Percentiles rank a stretch among this genome's conserved stretches.
Conservation (phyloP, 2,888 invertebrate genomes). For the Odontocolon sp. region DNA sequence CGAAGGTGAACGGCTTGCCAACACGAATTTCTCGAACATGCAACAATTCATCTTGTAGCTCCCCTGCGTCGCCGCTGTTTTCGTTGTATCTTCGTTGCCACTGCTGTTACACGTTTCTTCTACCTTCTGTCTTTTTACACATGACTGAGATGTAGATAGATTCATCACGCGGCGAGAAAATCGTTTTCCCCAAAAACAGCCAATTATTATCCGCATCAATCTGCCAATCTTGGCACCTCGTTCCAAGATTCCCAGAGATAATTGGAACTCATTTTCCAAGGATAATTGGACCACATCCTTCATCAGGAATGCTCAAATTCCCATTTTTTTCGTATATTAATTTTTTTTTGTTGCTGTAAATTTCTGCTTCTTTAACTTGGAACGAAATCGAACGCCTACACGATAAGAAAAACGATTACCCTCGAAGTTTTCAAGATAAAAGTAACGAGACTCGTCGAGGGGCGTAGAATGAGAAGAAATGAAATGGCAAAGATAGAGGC, state of each 20-base stretch:
- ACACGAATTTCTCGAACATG: conserved; percentile 40
- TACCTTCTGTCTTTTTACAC: conserved; percentile 27
- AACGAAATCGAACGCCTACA: background rate
- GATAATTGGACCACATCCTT: too few relatives aligned
- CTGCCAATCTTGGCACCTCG: too few relatives aligned
- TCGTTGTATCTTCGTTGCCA: conserved; percentile 6
- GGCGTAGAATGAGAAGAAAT: background rate
- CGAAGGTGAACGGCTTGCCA: conserved; percentile 13
- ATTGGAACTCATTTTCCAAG: too few relatives aligned
- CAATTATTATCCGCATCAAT: conserved; percentile 17
- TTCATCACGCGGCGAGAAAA: conserved; percentile 5
- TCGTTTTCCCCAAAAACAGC: conserved; percentile 6
- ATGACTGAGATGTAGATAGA: conserved; percentile 13
- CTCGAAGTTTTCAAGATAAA: background rate
- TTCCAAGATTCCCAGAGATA: too few relatives aligned
- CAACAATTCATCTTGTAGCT: conserved; percentile 49
- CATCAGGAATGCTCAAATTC: too few relatives aligned
- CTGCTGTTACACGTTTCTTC: conserved; percentile 5
- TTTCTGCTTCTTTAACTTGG: too few relatives aligned
- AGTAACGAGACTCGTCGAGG: background rate
- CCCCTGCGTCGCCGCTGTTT: conserved; percentile 27
- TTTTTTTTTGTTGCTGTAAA: too few relatives aligned
- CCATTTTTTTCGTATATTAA: too few relatives aligned
- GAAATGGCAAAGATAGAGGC: conserved; percentile 13
- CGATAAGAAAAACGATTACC: background rate